phyloP scores from a whole-genome alignment of 2,888 invertebrate species.

The Xylocampa areola region DNA sequence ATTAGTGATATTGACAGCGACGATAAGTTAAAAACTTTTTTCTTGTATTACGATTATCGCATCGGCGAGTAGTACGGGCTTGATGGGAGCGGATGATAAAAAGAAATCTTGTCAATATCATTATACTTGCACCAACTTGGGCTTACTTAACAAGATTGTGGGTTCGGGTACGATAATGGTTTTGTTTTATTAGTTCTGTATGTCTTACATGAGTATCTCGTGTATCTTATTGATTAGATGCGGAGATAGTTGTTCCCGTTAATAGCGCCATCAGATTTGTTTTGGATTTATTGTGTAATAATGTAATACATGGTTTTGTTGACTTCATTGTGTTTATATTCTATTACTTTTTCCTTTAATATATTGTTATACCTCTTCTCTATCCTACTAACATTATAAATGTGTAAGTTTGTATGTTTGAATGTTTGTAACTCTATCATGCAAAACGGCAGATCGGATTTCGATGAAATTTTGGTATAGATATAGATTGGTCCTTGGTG shows the following conservation, averaged over 20 bases:
- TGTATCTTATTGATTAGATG: constrained; percentile 68
- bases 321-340: constrained; percentile 20
- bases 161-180: constrained; percentile 79
- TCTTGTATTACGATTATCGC: constrained; percentile 80
- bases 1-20: constrained; percentile 79
- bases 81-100: constrained; percentile 81
- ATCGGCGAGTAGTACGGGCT: constrained; percentile 61
- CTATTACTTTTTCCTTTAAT: background rate
- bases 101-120: constrained; percentile 82
- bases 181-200: constrained; percentile 77
- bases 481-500: no score
- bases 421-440: no score
- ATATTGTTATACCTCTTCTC: no score
- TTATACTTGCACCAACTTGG: constrained; percentile 77
- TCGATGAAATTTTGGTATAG: no score
- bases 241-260: constrained; percentile 40
- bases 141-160: constrained; percentile 83
- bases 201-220: constrained; percentile 70
- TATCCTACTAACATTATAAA: no score
- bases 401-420: no score
- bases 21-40: constrained; percentile 82
- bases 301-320: constrained; percentile 16
- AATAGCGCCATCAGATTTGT: constrained; percentile 47
- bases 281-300: constrained; percentile 42
- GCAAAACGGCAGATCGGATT: no score